Evolutionary conservation across 2,797 vertebrate species (phyloP), one percentile per base, ranked within the genome.

Genomic region (Naso thynnoides): DNA sequence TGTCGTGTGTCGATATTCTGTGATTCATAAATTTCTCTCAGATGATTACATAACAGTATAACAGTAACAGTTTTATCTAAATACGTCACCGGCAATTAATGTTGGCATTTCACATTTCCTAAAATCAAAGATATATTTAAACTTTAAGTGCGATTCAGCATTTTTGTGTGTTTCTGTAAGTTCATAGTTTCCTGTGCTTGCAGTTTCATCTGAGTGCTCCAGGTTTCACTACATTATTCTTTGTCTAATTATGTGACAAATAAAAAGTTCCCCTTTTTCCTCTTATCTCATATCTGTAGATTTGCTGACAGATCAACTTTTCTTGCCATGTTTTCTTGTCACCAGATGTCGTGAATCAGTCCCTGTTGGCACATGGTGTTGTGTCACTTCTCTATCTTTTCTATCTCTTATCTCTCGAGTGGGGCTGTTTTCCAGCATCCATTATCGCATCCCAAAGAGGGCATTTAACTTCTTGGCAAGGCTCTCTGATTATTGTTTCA

Each of bases 401-500:
- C 45, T 50, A 8, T 33, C 33, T 33, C 33, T 62, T 23, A 33
- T 21, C 31, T 18, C 29, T 52, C n/a, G 10, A 16, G 29, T 58
- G 29, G 42, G 42, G 23, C 19, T 0, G 10, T 24, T 21, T 33
- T 47, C 10, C 33, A 2, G 29, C 29, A 23, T 61, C 29, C 6
- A 36, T 54, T 47, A 41, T 65, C 5, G 1, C 27, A 31, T 27
- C 24, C 36, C 45, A 49, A 61, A 39, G 15, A 73, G 19, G 49
- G 29, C 36, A 50, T 78, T 73, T 59, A 44, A 53, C 63, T 38
- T 53, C 55, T 66, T 48, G 50, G 42, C 48, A 8, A 29, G 31
- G 36, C 59, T 50, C 53, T 38, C 10, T 60, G 69, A 76, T 73
- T 70, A 53, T 82, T 74, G 72, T 73, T 49, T 13, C 42, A 78